phyloP scores from a whole-genome alignment of 2,888 invertebrate genomes.

The Beris morrisii region DNA sequence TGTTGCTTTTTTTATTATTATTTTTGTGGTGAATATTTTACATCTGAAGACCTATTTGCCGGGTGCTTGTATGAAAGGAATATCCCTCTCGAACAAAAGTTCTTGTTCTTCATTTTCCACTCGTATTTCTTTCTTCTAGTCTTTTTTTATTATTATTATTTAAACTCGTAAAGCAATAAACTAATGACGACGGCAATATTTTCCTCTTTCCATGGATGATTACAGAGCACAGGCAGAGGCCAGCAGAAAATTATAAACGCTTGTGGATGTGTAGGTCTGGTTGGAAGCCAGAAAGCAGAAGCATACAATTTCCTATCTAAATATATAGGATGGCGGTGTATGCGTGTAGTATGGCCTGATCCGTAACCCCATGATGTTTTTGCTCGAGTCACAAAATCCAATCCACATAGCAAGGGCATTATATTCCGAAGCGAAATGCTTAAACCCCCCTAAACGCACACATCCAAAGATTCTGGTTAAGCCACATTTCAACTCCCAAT shows the following conservation, averaged over 20 bases:
- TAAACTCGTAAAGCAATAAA: slow-evolving; percentile 30
- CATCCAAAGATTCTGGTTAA: slow-evolving; percentile 25
- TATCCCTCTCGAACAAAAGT: too few relatives aligned
- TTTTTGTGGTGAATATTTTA: slow-evolving; percentile 23
- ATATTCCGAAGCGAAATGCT: slow-evolving; percentile 7
- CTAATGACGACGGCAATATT: slow-evolving; percentile 30
- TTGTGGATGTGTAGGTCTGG: background rate
- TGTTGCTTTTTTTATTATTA: background rate
- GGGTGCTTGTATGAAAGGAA: too few relatives aligned
- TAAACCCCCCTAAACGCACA: slow-evolving; percentile 19
- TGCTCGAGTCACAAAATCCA: slow-evolving; percentile 19
- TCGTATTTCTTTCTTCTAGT: too few relatives aligned
- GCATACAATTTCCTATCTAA: too few relatives aligned
- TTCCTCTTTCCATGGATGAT: slow-evolving; percentile 17
- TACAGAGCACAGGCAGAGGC: slow-evolving; percentile 7
- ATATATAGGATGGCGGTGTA: slow-evolving; percentile 4
- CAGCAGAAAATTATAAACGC: slow-evolving; percentile 4
- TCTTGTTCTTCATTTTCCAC: too few relatives aligned
- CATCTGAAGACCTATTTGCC: slow-evolving; percentile 1
- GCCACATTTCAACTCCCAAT: slow-evolving; percentile 27
- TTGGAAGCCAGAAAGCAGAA: too few relatives aligned
- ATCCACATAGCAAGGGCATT: slow-evolving; percentile 12
- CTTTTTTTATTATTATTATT: slow-evolving; percentile 15
- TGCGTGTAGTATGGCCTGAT: slow-evolving; percentile 1
- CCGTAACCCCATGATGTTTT: slow-evolving; percentile 22